Base-by-base conservation (phyloP, 2,797 vertebrate species). In the Trachurus trachurus region DNA sequence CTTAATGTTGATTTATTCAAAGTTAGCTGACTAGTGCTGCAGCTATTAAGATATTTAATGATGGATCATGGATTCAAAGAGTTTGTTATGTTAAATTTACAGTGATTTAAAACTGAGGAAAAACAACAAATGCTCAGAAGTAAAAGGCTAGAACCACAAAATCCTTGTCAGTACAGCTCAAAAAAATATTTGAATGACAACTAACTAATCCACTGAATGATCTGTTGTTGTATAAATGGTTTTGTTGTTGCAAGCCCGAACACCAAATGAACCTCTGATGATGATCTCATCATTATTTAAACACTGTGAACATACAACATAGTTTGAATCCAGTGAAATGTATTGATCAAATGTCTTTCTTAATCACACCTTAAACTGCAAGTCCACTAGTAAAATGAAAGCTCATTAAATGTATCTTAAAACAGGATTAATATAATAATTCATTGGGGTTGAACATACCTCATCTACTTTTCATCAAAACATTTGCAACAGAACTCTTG, bases 321-420 rank as follows among this genome's bases (percentile, higher is more conserved):
- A 5, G 31, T 34, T 34, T 34, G 31, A 34, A 34, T 34, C 31
- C 4, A 34, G 31, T 6, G 31, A 34, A 34, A 34, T 34, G 31
- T 34, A 34, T 34, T 34, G 31, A 34, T 34, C 31, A 34, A 4
- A 34, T 34, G 31, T 34, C 5, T 26, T 26, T 26, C 26, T 26
- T 26, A 6, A 26, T 21, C 61, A 66, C 49, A 39, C 59, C 64
- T 79, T 62, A 75, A 80, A 66, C 87, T 77, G 71, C 86, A 87
- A 78, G 68, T 86, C 80, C 52, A 77, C 72, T 19, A 57, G 56
- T 61, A 68, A 69, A 90, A 68, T 59, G 65, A 78, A 76, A 74
- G 45, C 67, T 80, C 82, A 82, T 77, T 39, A 70, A 47, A 74
- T 72, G 40, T 29, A 42, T 37, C 60, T 71, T 58, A 50, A 57